Evolutionary conservation across 2,888 invertebrate species (phyloP).

Genomic region (Pseudoips prasinana): DNA sequence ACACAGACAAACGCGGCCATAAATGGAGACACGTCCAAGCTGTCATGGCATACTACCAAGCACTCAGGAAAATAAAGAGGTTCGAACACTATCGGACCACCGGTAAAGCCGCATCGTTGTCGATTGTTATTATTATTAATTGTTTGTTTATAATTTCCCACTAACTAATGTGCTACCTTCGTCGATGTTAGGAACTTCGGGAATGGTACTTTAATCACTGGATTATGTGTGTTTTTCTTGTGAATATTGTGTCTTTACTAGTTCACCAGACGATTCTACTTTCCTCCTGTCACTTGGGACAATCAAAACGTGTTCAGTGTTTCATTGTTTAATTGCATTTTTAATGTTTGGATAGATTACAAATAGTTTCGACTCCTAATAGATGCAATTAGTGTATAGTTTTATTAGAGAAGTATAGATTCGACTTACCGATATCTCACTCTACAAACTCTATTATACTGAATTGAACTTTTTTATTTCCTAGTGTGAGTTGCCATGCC

Average conservation of each 20-base stretch:
- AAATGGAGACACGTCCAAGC: slow-evolving; percentile 94
- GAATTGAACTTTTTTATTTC: slow-evolving; percentile 50
- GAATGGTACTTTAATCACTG: slow-evolving; percentile 72
- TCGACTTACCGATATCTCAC: slow-evolving; percentile 57
- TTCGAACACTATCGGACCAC: slow-evolving; percentile 70
- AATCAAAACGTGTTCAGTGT: slow-evolving; percentile 54
- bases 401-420: slow-evolving; percentile 58
- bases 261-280: slow-evolving; percentile 63
- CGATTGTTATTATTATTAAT: slow-evolving; percentile 55
- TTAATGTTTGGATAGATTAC: slow-evolving; percentile 54
- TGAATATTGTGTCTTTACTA: slow-evolving; percentile 70
- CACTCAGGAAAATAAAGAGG: slow-evolving; percentile 95
- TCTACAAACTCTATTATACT: slow-evolving; percentile 58
- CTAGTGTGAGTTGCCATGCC: slow-evolving; percentile 66
- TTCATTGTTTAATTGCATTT: slow-evolving; percentile 59
- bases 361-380: slow-evolving; percentile 39
- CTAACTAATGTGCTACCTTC: slow-evolving; percentile 70
- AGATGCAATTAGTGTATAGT: slow-evolving; percentile 49
- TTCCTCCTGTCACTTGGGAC: slow-evolving; percentile 65
- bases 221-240: slow-evolving; percentile 74
- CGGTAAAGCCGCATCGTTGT: slow-evolving; percentile 67
- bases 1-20: slow-evolving; percentile 82
- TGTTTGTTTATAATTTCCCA: slow-evolving; percentile 71
- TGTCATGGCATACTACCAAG: slow-evolving; percentile 94
- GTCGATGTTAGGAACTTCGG: slow-evolving; percentile 74